Conservation (phyloP, 1,140 invertebrate genomes). For the Drosophila rhopaloa region DNA sequence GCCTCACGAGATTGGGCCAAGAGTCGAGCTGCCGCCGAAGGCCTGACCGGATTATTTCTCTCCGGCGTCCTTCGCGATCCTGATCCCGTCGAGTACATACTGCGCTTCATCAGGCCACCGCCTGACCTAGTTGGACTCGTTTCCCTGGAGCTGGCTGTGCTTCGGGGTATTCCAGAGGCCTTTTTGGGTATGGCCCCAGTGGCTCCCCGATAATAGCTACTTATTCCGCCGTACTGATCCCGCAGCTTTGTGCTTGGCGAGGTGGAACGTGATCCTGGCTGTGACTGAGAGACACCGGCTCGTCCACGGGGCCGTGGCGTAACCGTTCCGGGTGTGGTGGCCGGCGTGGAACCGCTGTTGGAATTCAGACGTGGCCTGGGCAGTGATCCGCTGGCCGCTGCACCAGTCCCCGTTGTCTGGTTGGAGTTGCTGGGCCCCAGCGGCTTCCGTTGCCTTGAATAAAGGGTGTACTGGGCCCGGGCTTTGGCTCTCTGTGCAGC, state of each 20-base stretch:
- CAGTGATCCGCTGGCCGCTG: conserved; percentile 84
- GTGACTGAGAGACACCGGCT: conserved; percentile 93
- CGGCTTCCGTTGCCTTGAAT: conserved; percentile 88
- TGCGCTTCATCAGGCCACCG: conserved; percentile 71
- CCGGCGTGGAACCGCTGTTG: conserved; percentile 77
- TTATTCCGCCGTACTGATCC: conserved; percentile 85
- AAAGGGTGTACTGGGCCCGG: conserved; percentile 91
- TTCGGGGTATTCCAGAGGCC: conserved; percentile 90
- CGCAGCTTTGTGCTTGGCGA: conserved; percentile 93
- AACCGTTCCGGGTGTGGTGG: conserved; percentile 85
- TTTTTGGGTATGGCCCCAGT: conserved; percentile 85
- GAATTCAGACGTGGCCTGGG: conserved; percentile 61
- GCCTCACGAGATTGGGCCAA: conserved; percentile 95
- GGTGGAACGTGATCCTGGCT: conserved; percentile 92
- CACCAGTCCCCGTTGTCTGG: conserved; percentile 87
- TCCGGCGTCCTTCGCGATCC: conserved; percentile 85
- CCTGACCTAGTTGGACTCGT: conserved; percentile 86
- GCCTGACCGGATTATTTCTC: conserved; percentile 86
- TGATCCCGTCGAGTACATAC: conserved; percentile 71
- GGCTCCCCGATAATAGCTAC: conserved; percentile 75
- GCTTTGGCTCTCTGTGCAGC: conserved; percentile 94
- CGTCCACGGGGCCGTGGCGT: conserved; percentile 86
- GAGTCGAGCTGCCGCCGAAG: conserved; percentile 92
- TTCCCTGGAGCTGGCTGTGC: conserved; percentile 88
- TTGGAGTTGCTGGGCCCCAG: conserved; percentile 75